A percentile compares a stretch with the other conserved stretches of the same genome.
These are phyloP conservation scores for Pogonocichla stellata DNA, from an alignment of 2,113 vertebrate species.

Conservation along the genomic window DNA sequence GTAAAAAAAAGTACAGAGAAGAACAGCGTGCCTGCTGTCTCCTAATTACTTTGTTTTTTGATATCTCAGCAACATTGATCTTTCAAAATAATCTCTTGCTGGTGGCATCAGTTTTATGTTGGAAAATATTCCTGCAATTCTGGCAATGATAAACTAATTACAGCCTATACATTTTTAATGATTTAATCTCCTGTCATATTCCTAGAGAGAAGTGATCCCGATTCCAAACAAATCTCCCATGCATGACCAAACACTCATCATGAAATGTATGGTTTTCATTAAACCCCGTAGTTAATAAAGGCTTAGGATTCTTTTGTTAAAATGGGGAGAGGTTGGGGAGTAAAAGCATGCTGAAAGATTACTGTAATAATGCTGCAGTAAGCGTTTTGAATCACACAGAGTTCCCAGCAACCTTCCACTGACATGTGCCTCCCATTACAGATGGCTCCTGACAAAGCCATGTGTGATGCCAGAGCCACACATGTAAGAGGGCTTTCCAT, in stretches of 20 bases:
- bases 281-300: conserved; percentile 64
- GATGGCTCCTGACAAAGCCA: not conserved
- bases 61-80: conserved; percentile 52
- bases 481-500: not conserved
- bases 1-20: not conserved
- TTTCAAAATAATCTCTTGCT: conserved; percentile 68
- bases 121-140: conserved; percentile 62
- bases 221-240: conserved; percentile 72
- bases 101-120: conserved; percentile 51
- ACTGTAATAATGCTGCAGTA: conserved; percentile 52
- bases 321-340: conserved; percentile 22
- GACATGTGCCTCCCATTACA: not conserved
- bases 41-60: conserved; percentile 56
- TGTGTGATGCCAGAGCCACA: not conserved
- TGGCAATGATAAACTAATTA: conserved; percentile 74
- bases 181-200: conserved; percentile 76
- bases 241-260: conserved; percentile 63
- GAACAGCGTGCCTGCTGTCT: not conserved
- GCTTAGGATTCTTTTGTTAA: conserved; percentile 56
- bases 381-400: not conserved
- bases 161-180: conserved; percentile 77
- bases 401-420: conserved; percentile 3
- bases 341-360: conserved; percentile 16
- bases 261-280: conserved; percentile 72
- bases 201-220: conserved; percentile 57